Conservation (phyloP, 2,113 vertebrate genomes). For the Silurus glanis region DNA sequence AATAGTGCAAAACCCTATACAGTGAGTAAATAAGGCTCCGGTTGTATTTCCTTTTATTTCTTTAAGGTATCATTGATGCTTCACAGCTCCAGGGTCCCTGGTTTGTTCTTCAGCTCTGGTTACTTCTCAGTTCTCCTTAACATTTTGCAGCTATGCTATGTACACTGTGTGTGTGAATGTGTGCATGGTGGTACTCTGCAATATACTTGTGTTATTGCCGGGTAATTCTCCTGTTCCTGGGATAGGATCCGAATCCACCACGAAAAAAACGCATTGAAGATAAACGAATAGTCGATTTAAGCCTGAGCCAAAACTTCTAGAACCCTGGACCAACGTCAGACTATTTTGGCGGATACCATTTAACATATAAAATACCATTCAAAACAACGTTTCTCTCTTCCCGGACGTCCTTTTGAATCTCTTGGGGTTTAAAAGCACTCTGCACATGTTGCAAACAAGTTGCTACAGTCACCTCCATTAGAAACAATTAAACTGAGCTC, state of each 20-base stretch:
- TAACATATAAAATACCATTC: background rate
- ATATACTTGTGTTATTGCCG: background rate
- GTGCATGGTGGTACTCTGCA: background rate
- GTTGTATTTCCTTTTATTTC: background rate
- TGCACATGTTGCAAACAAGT: background rate
- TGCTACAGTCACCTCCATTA: background rate
- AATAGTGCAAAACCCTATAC: background rate
- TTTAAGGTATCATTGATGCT: background rate
- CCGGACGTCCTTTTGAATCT: background rate
- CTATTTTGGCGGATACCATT: background rate
- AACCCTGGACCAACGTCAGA: background rate
- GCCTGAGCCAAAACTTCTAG: background rate
- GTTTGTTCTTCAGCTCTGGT: background rate
- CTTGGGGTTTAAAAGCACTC: background rate
- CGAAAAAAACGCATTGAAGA: background rate
- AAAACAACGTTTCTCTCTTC: background rate
- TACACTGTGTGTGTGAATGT: background rate
- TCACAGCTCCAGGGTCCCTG: background rate
- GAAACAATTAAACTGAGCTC: conserved; percentile 28
- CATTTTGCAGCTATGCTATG: background rate
- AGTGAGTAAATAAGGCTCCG: background rate
- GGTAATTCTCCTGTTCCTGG: background rate
- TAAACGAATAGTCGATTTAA: background rate
- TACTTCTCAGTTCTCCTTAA: background rate
- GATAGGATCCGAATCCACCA: background rate